Percentiles rank a stretch among this genome's conserved stretches.
phyloP scores from a whole-genome alignment of 2,113 vertebrate genomes.

The Aegithalos caudatus region DNA sequence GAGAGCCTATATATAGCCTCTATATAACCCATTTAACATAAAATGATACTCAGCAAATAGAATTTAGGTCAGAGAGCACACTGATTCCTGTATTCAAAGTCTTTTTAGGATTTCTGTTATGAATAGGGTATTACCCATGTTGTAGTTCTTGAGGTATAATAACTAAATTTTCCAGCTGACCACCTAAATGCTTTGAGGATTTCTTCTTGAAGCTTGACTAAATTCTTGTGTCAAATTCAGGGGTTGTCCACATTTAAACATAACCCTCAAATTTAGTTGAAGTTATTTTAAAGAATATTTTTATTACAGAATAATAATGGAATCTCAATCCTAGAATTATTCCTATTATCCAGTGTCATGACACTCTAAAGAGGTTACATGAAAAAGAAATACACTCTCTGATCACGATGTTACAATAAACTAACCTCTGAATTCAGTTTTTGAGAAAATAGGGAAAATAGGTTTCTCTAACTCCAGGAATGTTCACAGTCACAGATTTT shows the following conservation, averaged over 20 bases:
- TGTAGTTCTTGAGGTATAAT: not conserved
- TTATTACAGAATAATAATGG: not conserved
- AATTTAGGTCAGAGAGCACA: not conserved
- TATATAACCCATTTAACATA: not conserved
- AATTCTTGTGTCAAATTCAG: not conserved
- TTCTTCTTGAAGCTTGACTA: not conserved
- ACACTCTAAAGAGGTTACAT: not conserved
- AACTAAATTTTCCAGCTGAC: not conserved
- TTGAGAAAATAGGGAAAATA: accelerated
- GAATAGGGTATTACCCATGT: not conserved
- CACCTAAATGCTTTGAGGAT: not conserved
- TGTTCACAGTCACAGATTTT: too few species aligned
- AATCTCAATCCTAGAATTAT: not conserved
- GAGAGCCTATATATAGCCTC: not conserved
- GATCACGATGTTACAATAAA: not conserved
- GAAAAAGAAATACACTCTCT: not conserved
- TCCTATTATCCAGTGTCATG: not conserved
- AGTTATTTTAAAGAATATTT: not conserved
- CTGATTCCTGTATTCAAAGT: not conserved
- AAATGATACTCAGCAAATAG: not conserved
- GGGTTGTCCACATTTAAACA: not conserved
- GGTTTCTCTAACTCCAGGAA: not conserved
- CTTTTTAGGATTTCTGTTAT: not conserved
- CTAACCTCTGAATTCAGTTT: not conserved
- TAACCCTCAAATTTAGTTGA: not conserved